phyloP scores from a whole-genome alignment of 2,113 vertebrate genomes.

The Hylia prasina region DNA sequence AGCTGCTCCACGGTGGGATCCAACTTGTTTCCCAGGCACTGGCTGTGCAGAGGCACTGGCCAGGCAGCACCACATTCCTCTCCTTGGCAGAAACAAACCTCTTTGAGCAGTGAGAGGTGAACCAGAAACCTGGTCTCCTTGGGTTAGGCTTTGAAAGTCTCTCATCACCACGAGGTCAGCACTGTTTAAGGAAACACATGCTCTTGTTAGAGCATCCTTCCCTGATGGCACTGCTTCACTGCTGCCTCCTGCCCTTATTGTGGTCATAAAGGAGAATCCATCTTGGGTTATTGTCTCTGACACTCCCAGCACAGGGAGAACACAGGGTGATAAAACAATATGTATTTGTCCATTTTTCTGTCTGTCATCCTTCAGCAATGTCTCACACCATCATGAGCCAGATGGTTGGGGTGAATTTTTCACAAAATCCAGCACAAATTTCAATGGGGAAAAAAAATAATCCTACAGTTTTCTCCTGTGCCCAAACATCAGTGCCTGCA shows the following conservation, averaged over 20 bases:
- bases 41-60: neutral
- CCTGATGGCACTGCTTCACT: neutral
- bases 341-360: neutral
- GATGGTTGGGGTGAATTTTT: neutral
- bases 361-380: neutral
- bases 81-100: neutral
- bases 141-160: neutral
- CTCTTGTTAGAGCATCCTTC: neutral
- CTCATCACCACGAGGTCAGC: neutral
- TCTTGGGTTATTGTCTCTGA: neutral
- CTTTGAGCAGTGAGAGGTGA: neutral
- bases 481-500: conserved; percentile 5
- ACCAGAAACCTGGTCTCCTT: neutral
- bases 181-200: neutral
- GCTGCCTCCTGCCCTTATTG: neutral
- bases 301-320: neutral
- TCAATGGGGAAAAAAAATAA: accelerated
- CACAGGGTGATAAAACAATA: neutral
- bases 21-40: neutral
- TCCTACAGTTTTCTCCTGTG: neutral
- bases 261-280: neutral
- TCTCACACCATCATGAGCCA: neutral
- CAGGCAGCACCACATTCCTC: neutral
- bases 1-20: neutral
- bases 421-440: neutral